phyloP scores from a whole-genome alignment of 2,113 vertebrate genomes.

The Larimichthys crocea region DNA sequence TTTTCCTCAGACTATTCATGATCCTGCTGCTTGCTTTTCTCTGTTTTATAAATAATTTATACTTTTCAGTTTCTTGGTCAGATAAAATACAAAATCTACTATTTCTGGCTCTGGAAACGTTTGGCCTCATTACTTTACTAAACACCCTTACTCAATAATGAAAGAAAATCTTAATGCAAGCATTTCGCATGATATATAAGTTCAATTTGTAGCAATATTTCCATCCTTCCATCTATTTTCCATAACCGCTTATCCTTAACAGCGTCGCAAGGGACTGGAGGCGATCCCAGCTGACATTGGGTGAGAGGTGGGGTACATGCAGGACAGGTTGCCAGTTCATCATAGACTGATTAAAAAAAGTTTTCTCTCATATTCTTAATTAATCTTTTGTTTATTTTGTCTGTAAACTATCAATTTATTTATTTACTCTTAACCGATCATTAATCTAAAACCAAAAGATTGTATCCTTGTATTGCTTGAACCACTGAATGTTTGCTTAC shows the following conservation, averaged over 20 bases:
- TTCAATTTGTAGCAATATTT: no score
- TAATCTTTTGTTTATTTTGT: not conserved
- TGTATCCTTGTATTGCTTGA: no score
- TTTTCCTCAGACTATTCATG: not conserved
- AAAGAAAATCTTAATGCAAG: not conserved
- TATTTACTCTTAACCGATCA: not conserved
- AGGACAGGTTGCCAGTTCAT: no score
- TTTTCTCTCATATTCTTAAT: not conserved
- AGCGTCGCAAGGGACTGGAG: no score
- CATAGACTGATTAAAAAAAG: no score
- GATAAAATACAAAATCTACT: no score
- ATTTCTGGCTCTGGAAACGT: not conserved
- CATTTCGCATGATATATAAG: not conserved
- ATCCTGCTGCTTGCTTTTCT: not conserved
- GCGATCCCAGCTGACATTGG: no score
- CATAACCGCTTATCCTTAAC: no score
- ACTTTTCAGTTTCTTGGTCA: not conserved
- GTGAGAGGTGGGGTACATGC: no score
- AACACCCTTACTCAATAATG: not conserved
- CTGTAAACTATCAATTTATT: not conserved
- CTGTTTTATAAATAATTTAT: conserved; percentile 9
- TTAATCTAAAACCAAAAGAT: not conserved
- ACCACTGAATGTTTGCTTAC: no score
- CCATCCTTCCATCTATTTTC: no score
- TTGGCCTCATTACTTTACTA: not conserved